These are phyloP conservation scores for Pleuronectes platessa DNA, from an alignment of 2,113 vertebrate genomes.

Conservation along the genomic window DNA sequence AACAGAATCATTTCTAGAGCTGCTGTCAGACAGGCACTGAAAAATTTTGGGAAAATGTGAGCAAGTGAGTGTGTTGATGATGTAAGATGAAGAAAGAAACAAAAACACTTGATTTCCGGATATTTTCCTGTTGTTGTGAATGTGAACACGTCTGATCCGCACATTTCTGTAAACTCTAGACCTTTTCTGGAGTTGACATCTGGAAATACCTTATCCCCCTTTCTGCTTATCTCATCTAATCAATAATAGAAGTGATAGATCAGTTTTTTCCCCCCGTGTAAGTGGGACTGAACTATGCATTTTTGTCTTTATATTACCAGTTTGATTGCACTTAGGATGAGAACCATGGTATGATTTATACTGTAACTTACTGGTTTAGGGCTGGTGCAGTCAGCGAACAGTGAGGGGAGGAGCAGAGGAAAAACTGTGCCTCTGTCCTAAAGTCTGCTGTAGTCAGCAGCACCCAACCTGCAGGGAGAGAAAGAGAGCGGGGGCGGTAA, in stretches of 20 bases:
- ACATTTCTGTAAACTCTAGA: neutral
- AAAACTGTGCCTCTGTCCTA: conserved; percentile 56
- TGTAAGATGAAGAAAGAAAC: too few relatives aligned
- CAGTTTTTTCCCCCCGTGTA: neutral
- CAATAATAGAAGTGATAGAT: neutral
- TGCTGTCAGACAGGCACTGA: too few relatives aligned
- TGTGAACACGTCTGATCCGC: too few relatives aligned
- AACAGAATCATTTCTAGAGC: too few relatives aligned
- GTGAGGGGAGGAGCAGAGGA: conserved; percentile 35
- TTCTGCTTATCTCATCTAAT: neutral
- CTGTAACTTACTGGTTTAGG: conserved; percentile 52
- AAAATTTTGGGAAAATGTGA: too few relatives aligned
- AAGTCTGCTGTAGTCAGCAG: conserved; percentile 68
- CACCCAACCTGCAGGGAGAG: conserved; percentile 57
- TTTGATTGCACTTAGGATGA: neutral
- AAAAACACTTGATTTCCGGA: too few relatives aligned
- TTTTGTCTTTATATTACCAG: neutral
- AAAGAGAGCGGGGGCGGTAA: conserved; percentile 26
- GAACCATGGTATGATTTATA: neutral
- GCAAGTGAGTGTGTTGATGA: too few relatives aligned
- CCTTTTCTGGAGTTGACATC: too few relatives aligned
- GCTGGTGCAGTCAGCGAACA: conserved; percentile 17
- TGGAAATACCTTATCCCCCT: too few relatives aligned
- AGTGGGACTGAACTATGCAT: neutral
- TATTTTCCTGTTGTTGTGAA: too few relatives aligned